Conservation (phyloP, 2,113 vertebrate genomes). For the Dendropsophus ebraccatus region DNA sequence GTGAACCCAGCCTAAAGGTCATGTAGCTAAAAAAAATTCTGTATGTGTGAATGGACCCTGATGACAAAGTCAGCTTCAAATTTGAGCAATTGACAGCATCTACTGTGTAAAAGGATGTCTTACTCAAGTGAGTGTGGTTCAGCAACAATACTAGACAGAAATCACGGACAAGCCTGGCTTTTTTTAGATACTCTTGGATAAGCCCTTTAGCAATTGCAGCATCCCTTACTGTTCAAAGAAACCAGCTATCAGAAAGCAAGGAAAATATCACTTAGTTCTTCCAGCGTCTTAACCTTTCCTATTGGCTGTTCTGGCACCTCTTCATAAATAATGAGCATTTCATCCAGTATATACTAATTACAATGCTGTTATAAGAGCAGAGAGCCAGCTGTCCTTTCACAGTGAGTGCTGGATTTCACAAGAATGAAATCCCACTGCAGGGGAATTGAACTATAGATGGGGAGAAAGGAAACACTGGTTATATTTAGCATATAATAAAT, state of each 20-base stretch:
- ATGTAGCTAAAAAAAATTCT: too few relatives aligned
- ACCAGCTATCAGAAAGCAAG: too few relatives aligned
- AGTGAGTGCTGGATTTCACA: slow-evolving; percentile 37
- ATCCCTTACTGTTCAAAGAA: background rate
- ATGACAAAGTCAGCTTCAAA: too few relatives aligned
- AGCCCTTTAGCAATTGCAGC: too few relatives aligned
- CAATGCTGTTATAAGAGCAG: slow-evolving; percentile 19
- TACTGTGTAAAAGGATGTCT: too few relatives aligned
- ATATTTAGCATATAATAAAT: slow-evolving; percentile 55
- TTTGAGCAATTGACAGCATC: too few relatives aligned
- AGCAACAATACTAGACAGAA: too few relatives aligned
- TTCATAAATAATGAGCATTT: slow-evolving; percentile 45
- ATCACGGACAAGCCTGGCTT: too few relatives aligned
- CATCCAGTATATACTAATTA: slow-evolving; percentile 2
- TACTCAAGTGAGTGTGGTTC: too few relatives aligned
- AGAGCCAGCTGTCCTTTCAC: slow-evolving; percentile 38
- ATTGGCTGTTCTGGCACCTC: slow-evolving; percentile 17
- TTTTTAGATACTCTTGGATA: too few relatives aligned
- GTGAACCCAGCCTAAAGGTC: too few relatives aligned
- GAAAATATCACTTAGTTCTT: background rate
- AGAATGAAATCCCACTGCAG: slow-evolving; percentile 11
- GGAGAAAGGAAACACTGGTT: background rate
- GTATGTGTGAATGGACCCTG: too few relatives aligned
- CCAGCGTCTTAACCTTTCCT: background rate
- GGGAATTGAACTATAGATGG: slow-evolving; percentile 33